Base-by-base conservation (phyloP, 2,113 vertebrate genomes). In the Cebidichthys violaceus region DNA sequence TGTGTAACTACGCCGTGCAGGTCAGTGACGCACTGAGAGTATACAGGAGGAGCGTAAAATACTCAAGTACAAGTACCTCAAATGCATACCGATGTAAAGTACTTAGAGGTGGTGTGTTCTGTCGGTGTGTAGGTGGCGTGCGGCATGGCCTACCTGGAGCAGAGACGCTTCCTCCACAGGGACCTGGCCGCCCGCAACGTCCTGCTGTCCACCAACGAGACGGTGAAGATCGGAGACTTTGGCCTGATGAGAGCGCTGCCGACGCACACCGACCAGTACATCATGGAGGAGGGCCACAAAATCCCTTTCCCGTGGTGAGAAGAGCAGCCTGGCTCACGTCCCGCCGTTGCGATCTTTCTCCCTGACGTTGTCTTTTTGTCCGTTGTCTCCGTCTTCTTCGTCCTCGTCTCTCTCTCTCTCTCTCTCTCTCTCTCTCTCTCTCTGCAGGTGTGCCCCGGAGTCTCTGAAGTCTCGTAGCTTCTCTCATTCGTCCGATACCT, bases 221-320 rank as follows among this genome's bases (percentile, higher is more conserved):
- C 95, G 0, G 96, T 99, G 82, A 99, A 99, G 95, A 99, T 99
- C 0, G 98, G 98, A 14, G 98, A 99, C 94, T 99, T 99, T 0
- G 98, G 98, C 29, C 93, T 99, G 75, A 99, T 99, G 98, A 94
- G 98, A 52, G 98, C 98, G 0, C 94, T 99, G 61, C 98, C 98
- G n/a, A 96, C 97, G 70, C 98, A 99, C 27, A 97, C 99, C 0
- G 98, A 99, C 90, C 97, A 98, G 64, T 99, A 99, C 0, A 94
- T 99, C 80, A 99, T 99, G 98, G 98, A 99, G 91, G 98, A 99
- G 85, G 97, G 98, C 66, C 98, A 98, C 91, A 99, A 99, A 86
- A 97, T 99, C 83, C 98, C 98, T n/a, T 99, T 99, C 11, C 98
- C 98, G 14, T 99, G 98, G 98, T 99, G n/a, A 88, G 85, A 45